phyloP scores from a whole-genome alignment of 37 sponge, comb jelly and placozoan genomes.

The Corticium candelabrum region DNA sequence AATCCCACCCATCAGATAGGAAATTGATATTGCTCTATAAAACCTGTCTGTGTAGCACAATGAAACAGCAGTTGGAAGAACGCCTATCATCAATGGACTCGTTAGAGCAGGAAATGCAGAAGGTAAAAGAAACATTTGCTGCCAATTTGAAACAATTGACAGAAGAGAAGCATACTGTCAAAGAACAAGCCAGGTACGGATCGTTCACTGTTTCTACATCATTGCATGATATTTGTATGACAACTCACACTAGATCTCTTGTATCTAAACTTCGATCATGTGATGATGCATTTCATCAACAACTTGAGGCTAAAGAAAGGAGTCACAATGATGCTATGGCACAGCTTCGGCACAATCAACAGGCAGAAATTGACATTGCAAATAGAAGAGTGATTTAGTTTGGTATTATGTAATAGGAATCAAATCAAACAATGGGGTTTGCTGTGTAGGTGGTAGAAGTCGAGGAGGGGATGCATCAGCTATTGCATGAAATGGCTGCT shows the following conservation, averaged over 20 bases:
- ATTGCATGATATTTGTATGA: too few relatives aligned
- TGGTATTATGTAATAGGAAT: background rate
- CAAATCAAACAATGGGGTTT: background rate
- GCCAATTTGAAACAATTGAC: background rate
- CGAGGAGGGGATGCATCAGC: constrained; percentile 73
- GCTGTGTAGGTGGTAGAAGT: constrained; percentile 28
- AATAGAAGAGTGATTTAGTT: constrained; percentile 20
- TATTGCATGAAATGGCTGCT: constrained; percentile 48
- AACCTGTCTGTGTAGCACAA: too few relatives aligned
- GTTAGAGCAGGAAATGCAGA: background rate
- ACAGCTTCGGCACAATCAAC: constrained; percentile 13
- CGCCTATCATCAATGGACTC: background rate
- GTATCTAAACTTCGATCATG: background rate
- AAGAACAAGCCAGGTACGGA: constrained; percentile 32
- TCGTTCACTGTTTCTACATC: too few relatives aligned
- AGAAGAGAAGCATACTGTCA: constrained; percentile 1
- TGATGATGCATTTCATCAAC: constrained; percentile 45
- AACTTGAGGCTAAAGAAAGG: constrained; percentile 47
- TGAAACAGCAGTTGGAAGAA: constrained; percentile 2
- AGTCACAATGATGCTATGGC: constrained; percentile 22
- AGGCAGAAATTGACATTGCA: constrained; percentile 9
- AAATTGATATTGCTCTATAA: too few relatives aligned
- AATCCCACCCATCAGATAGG: too few relatives aligned
- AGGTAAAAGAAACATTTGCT: constrained; percentile 11
- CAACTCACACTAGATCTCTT: background rate